Evolutionary conservation across 2,797 vertebrate species (phyloP), one percentile per base, ranked within the genome.

Genomic region (Enteromius trimaculatus): DNA sequence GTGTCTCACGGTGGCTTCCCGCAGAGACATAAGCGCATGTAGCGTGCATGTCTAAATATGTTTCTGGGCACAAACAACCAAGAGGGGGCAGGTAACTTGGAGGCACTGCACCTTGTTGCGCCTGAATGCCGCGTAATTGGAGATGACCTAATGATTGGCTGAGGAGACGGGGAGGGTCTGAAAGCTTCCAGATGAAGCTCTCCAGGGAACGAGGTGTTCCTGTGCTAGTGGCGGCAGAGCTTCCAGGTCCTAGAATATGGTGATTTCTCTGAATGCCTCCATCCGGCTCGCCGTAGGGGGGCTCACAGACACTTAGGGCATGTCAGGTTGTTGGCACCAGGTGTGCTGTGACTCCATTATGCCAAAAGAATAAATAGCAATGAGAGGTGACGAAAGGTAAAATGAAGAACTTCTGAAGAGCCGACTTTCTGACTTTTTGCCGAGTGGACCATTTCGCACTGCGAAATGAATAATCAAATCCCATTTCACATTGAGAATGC

Each of bases 161-260:
- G 60, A 78, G 49, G 37, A 84, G 86, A 84, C 75, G 11, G 37
- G 65, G 80, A 80, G 84, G 64, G 69, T 71, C 66, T 75, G 77
- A 82, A 84, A 69, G 47, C 79, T 84, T 85, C 23, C 80, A 84
- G 80, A 74, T 81, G 86, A 81, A 88, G 80, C 77, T 84, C 86
- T 94, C 92, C 92, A 86, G 89, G 92, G 93, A 94, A 88, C 70
- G 90, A 90, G 92, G 93, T 91, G 90, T 94, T 94, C 93, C 92
- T 86, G 80, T 44, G 77, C 90, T 92, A 89, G 87, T 82, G 81
- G 26, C 90, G 80, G 90, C 87, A 86, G 85, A 91, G 87, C 85
- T 77, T 86, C 88, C 72, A 78, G 31, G 77, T 76, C 85, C 84
- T 84, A 68, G 44, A 64, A 83, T 77, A 69, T 72, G 83, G 81